A percentile compares a stretch with the other conserved stretches of the same genome.
These are phyloP conservation scores for Atta texana DNA, from an alignment of 1,140 invertebrate species.

Conservation along the genomic window DNA sequence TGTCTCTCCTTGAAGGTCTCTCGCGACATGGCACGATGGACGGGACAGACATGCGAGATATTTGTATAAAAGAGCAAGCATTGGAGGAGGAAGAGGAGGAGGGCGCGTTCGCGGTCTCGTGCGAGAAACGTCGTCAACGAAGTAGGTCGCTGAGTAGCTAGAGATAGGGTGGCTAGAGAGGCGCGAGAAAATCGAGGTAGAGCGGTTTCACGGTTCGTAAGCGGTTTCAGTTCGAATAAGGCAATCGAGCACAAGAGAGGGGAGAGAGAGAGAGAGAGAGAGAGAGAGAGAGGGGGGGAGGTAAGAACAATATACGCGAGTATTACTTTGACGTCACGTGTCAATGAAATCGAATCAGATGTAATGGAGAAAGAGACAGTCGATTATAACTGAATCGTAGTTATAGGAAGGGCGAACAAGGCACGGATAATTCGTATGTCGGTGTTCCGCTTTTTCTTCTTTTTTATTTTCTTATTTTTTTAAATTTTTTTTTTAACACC, in stretches of 20 bases:
- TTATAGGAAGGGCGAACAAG: not conserved
- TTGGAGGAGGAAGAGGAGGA: conserved; percentile 38
- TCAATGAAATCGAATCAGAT: conserved; percentile 34
- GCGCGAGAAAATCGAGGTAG: not conserved
- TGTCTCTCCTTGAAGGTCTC: conserved; percentile 59
- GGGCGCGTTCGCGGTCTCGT: conserved; percentile 49
- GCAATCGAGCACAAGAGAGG: not conserved
- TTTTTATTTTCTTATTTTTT: not conserved
- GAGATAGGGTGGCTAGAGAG: conserved; percentile 19
- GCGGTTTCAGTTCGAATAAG: not conserved
- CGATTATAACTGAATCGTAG: conserved; percentile 16
- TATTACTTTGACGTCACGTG: conserved; percentile 23
- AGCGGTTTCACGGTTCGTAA: conserved; percentile 28
- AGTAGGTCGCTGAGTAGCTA: conserved; percentile 43
- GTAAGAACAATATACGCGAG: not conserved
- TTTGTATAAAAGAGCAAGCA: conserved; percentile 60
- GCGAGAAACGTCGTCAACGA: conserved; percentile 44
- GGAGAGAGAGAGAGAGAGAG: no score
- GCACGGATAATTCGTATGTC: conserved; percentile 5
- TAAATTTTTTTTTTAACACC: not conserved
- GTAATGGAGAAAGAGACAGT: not conserved
- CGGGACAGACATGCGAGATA: conserved; percentile 46
- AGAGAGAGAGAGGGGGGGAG: not conserved
- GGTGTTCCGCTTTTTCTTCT: not conserved
- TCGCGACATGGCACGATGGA: conserved; percentile 61